Base-by-base conservation (phyloP, 2,888 invertebrate species). In the Theodoxus fluviatilis region DNA sequence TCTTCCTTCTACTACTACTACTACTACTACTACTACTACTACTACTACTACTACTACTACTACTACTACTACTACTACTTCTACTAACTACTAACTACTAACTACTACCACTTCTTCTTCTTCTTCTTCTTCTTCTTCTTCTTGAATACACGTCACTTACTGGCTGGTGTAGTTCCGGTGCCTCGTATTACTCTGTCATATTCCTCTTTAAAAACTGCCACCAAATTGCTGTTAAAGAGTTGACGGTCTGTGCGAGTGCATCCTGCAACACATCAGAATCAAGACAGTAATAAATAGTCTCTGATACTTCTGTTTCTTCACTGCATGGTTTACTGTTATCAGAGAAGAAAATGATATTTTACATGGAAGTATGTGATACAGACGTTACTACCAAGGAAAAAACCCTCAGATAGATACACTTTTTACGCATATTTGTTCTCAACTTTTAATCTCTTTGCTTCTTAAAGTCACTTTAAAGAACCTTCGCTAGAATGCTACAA, bases 141-240 rank as follows among this genome's bases (percentile, higher is more conserved):
- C 3, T 3, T 4, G 9, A 49, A 25, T 4, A 2, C 22, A 12
- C 3, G n/a, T 15, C 28, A 69, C 69, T 47, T 15, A 65, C 69
- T 52, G 43, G 68, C 38, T 1, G 68, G 12, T n/a, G 43, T 35
- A 33, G 43, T 49, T 3, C 66, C 33, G 57, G 37, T 55, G 22
- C 57, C 33, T 22, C 37, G 68, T 64, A n/a, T 68, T 31, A 68
- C 71, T 61, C 74, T 37, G 55, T 79, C 79, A 79, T 91, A 94
- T 87, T 96, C 96, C 37, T 92, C 92, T 78, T 92, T 92, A 85
- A 96, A 95, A 71, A 93, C 93, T 79, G 93, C 92, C 78, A 95
- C 91, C 61, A 97, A 90, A 84, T 96, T 94, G 25, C 90, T 90
- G 85, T 95, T 96, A 88, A 96, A 95, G 68, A 90, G 90, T 9